Percentiles rank a stretch among this genome's conserved stretches.
Evolutionary conservation across 92 coral and sea anemone species (phyloP).

Genomic region (Palythoa caribaeorum): DNA sequence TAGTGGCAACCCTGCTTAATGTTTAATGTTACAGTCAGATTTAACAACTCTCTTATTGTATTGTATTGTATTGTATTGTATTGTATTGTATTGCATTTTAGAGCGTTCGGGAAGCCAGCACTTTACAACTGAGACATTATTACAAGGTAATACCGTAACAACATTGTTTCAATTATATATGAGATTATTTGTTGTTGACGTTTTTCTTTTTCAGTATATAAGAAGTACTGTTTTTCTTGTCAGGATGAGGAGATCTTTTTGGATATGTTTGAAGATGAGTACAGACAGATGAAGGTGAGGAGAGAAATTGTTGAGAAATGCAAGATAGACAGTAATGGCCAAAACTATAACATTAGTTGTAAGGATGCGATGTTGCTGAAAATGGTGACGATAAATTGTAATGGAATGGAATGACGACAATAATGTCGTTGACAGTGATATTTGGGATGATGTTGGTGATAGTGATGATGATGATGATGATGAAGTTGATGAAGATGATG

Average conservation of each 20-base stretch:
- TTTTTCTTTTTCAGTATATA: background rate
- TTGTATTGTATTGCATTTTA: slow-evolving; percentile 15
- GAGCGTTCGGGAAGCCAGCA: slow-evolving; percentile 97
- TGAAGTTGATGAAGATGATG: too few relatives aligned
- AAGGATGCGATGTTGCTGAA: background rate
- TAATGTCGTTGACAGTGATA: background rate
- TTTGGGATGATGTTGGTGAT: background rate
- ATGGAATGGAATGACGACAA: background rate
- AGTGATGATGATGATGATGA: background rate
- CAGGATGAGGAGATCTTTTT: slow-evolving; percentile 96
- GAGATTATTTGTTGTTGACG: background rate
- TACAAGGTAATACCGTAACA: slow-evolving; percentile 83
- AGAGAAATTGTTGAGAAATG: background rate
- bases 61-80: too few relatives aligned
- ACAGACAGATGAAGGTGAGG: slow-evolving; percentile 93
- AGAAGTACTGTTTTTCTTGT: background rate
- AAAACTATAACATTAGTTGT: too few relatives aligned
- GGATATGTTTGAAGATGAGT: slow-evolving; percentile 99
- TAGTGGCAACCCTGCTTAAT: too few relatives aligned
- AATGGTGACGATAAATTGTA: background rate
- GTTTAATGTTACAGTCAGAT: too few relatives aligned
- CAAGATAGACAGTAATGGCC: too few relatives aligned
- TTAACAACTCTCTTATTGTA: too few relatives aligned
- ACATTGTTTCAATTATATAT: background rate
- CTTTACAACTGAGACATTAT: slow-evolving; percentile 91